Conservation (phyloP, 2,888 invertebrate genomes). For the Cylloceria caligata region DNA sequence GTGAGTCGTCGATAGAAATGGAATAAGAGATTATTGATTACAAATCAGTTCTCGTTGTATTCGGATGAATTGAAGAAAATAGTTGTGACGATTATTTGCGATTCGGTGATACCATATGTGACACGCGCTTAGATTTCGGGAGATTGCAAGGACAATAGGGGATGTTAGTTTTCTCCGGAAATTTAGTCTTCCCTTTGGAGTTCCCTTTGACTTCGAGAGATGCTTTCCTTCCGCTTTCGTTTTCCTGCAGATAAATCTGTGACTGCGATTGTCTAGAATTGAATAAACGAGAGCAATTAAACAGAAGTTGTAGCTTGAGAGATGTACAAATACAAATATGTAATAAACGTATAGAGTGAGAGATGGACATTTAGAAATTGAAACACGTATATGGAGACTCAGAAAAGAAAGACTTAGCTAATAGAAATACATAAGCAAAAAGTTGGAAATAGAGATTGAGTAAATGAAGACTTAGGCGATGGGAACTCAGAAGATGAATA, state of each 20-base stretch:
- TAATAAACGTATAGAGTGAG: too few relatives aligned
- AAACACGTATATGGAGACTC: too few relatives aligned
- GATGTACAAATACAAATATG: too few relatives aligned
- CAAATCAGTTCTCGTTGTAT: background rate
- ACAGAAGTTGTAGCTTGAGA: background rate
- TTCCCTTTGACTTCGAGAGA: background rate
- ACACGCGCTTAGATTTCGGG: background rate
- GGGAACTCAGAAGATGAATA: too few relatives aligned
- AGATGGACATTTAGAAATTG: too few relatives aligned
- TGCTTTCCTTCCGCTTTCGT: constrained; percentile 1
- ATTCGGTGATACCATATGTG: background rate
- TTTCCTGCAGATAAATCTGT: background rate
- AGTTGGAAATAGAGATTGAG: too few relatives aligned
- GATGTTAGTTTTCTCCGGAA: background rate
- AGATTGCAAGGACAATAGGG: background rate
- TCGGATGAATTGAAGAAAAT: background rate
- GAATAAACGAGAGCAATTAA: background rate
- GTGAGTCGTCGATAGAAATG: background rate
- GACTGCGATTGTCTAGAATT: background rate
- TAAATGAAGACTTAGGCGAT: too few relatives aligned
- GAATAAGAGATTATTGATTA: background rate
- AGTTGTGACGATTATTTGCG: background rate
- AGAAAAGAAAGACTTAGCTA: too few relatives aligned
- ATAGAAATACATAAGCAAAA: too few relatives aligned
- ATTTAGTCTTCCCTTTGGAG: background rate